Evolutionary conservation across 2,797 vertebrate genomes (phyloP).

Genomic region (Erpetoichthys calabaricus): DNA sequence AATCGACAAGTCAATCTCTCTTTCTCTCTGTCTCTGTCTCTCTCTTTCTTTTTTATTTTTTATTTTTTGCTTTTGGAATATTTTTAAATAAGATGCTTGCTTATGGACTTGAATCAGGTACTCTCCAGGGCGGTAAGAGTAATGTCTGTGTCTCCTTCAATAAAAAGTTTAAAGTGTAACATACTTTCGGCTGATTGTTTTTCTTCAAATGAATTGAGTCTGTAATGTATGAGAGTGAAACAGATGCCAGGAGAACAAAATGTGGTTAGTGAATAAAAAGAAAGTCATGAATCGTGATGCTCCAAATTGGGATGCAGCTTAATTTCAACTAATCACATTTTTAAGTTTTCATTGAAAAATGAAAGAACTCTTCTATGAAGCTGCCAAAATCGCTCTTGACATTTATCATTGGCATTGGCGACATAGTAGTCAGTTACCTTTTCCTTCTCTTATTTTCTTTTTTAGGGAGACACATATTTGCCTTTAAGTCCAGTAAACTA

Average conservation of each 20-base stretch:
- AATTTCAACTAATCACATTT: constrained; percentile 30
- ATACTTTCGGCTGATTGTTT: constrained; percentile 31
- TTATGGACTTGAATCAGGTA: constrained; percentile 46
- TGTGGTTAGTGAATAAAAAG: constrained; percentile 45
- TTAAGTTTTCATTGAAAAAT: too few species aligned
- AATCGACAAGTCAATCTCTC: constrained; percentile 44
- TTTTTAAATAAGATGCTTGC: constrained; percentile 42
- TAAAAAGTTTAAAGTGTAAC: constrained; percentile 44
- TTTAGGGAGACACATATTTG: too few species aligned
- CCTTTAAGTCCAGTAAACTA: too few species aligned
- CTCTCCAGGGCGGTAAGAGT: constrained; percentile 30
- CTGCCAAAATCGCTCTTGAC: too few species aligned
- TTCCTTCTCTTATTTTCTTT: too few species aligned
- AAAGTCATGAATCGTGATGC: constrained; percentile 47
- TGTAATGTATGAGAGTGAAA: constrained; percentile 28
- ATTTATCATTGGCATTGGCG: too few species aligned
- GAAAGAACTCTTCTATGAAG: too few species aligned
- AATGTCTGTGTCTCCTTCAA: constrained; percentile 46
- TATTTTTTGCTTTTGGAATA: constrained; percentile 52
- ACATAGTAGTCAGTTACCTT: too few species aligned
- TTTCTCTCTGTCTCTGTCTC: too few species aligned
- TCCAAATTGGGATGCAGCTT: constrained; percentile 42
- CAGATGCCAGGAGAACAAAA: constrained; percentile 44
- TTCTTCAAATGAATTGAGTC: constrained; percentile 37
- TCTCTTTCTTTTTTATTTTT: too few species aligned